Conservation (phyloP, 1,140 invertebrate genomes). For the Neoseiulus cucumeris region DNA sequence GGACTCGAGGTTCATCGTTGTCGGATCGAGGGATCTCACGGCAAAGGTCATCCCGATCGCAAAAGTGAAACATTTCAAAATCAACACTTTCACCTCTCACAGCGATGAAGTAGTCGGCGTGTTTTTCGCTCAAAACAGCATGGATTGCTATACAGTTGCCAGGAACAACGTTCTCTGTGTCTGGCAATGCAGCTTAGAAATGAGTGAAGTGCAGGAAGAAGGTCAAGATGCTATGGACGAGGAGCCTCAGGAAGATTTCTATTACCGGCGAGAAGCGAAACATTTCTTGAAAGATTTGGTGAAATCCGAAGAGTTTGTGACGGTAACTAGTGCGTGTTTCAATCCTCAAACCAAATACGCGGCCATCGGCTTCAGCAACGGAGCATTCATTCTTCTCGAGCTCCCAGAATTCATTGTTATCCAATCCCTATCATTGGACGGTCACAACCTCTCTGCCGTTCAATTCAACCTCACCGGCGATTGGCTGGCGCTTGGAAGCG, state of each 20-base stretch:
- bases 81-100: constrained; percentile 49
- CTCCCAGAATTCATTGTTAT: constrained; percentile 77
- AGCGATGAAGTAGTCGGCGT: constrained; percentile 55
- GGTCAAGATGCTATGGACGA: constrained; percentile 23
- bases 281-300: constrained; percentile 50
- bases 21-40: constrained; percentile 69
- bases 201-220: constrained; percentile 22
- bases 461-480: constrained; percentile 66
- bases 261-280: constrained; percentile 43
- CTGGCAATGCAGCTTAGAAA: constrained; percentile 64
- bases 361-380: constrained; percentile 56
- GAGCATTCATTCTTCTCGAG: constrained; percentile 71
- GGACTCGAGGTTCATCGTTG: constrained; percentile 63
- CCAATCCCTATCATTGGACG: constrained; percentile 52
- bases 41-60: constrained; percentile 54
- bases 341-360: constrained; percentile 54
- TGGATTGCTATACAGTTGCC: constrained; percentile 41
- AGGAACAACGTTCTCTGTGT: constrained; percentile 46
- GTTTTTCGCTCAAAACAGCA: constrained; percentile 65
- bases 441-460: constrained; percentile 55
- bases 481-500: constrained; percentile 77
- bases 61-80: constrained; percentile 40
- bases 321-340: constrained; percentile 53
- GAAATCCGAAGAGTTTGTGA: constrained; percentile 33
- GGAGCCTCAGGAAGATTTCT: constrained; percentile 30